Percentiles rank a stretch among this genome's conserved stretches.
These are phyloP conservation scores for Trichacis sp. DNA, from an alignment of 2,888 invertebrate species.

Conservation along the genomic window DNA sequence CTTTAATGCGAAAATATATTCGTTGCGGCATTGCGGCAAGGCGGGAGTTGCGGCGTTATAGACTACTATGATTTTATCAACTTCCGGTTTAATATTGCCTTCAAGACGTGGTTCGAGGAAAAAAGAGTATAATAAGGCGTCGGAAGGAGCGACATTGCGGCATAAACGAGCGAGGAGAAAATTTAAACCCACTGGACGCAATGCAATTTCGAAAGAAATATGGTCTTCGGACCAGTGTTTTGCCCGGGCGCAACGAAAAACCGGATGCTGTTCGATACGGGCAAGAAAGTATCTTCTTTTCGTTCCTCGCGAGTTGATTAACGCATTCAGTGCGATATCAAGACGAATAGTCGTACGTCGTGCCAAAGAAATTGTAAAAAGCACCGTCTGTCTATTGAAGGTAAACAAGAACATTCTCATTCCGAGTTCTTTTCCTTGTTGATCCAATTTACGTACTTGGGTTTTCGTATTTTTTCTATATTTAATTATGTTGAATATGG, in stretches of 20 bases:
- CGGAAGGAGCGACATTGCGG: constrained; percentile 31
- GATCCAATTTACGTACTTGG: no score
- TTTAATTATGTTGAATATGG: no score
- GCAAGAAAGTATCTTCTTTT: background rate
- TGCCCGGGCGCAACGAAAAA: constrained; percentile 19
- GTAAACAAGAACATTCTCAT: background rate
- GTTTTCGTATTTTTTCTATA: no score
- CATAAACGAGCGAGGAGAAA: constrained; percentile 38
- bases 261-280: constrained; percentile 5
- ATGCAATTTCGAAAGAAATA: constrained; percentile 50
- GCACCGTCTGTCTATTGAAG: background rate
- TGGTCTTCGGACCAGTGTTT: constrained; percentile 27
- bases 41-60: background rate
- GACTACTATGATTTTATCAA: constrained; percentile 10
- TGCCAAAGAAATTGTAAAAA: background rate
- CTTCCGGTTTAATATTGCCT: constrained; percentile 14
- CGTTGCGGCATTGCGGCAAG: background rate
- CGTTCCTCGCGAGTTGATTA: constrained; percentile 19
- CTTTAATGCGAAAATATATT: background rate
- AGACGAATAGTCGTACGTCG: background rate
- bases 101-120: background rate
- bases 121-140: constrained; percentile 24
- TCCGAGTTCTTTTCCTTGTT: constrained; percentile 2
- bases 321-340: background rate
- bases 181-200: constrained; percentile 41